Evolutionary conservation across 2,113 vertebrate species (phyloP), one percentile per base, ranked within the genome.

Genomic region (Quiscalus mexicanus): DNA sequence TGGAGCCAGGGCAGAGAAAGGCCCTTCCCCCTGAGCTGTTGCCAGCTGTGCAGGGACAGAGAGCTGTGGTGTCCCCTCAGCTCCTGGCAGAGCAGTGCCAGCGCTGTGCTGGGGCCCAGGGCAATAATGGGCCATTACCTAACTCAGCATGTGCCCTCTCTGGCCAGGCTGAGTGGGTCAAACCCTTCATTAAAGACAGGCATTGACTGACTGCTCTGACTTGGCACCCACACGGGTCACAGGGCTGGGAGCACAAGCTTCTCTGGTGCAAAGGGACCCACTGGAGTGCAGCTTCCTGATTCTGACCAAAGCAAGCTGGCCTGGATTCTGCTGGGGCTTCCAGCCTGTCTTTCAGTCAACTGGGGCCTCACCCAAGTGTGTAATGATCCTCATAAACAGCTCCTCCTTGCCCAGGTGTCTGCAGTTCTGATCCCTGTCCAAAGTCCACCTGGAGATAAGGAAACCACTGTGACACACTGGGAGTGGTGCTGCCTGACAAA

Each of bases 361-460:
- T 58, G 30, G 28, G 31, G 33, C 47, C 21, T 83, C 0, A 0
- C 47, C 20, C 31, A 6, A 19, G 25, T 75, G n/a, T n/a, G 52
- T 68, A 53, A 20, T 47, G 28, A 5, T 41, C 62, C 47, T 15
- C 17, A 6, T 50, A 18, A 83, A 58, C 2, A 5, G 65, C 37
- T 75, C 52, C 35, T 95, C 67, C 71, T 80, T 12, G 33, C 62
- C 65, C 19, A 5, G 17, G 25, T 81, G 56, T 22, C 85, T 74
- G 74, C 68, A 41, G 30, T 23, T 2, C 67, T 69, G 35, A 35
- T 60, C 47, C 35, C 15, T 69, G 88, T 68, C 69, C 77, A 27
- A 96, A 96, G 96, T 96, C 80, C 90, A 31, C 9, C 37, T 7
- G 39, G 80, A 78, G 73, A 94, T 91, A 87, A 69, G 62, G 64